Percentiles rank a stretch among this genome's conserved stretches.
Evolutionary conservation across 1,140 invertebrate genomes (phyloP).

Genomic region (Formica selysi): DNA sequence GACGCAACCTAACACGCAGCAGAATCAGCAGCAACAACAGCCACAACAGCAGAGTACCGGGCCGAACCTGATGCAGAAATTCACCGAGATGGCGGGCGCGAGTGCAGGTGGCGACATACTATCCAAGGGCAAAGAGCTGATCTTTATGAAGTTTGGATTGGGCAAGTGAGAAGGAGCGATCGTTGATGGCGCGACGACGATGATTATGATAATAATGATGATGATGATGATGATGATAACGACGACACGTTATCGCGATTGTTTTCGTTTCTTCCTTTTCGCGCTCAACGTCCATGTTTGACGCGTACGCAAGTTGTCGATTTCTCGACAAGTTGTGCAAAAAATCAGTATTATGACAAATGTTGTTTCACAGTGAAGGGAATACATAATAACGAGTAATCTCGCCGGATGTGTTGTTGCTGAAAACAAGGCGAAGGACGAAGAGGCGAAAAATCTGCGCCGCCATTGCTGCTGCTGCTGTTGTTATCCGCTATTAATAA

Average conservation of each 20-base stretch:
- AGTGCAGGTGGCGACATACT: conserved; percentile 93
- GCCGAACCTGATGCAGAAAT: conserved; percentile 93
- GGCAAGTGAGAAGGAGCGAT: conserved; percentile 86
- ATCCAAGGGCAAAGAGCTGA: conserved; percentile 95
- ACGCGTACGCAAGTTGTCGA: neutral
- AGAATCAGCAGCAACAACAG: conserved; percentile 82
- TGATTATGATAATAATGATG: neutral
- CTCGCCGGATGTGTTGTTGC: conserved; percentile 1
- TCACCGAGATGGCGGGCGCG: conserved; percentile 91
- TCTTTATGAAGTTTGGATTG: conserved; percentile 96
- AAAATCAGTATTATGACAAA: conserved; percentile 55
- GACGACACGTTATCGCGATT: conserved; percentile 5
- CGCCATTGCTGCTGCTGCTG: conserved; percentile 74
- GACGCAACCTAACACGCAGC: conserved; percentile 82
- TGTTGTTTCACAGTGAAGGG: neutral
- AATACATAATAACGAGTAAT: neutral
- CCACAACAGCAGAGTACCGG: conserved; percentile 84
- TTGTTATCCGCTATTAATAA: conserved; percentile 63
- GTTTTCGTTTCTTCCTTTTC: conserved; percentile 53
- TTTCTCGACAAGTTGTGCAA: neutral
- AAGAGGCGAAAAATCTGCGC: conserved; percentile 63
- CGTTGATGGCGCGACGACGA: neutral
- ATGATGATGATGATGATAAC: neutral
- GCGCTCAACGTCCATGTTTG: neutral
- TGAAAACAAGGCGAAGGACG: conserved; percentile 13